Evolutionary conservation across 2,113 vertebrate genomes (phyloP), one percentile per base, ranked within the genome.

Genomic region (Scalopus aquaticus): DNA sequence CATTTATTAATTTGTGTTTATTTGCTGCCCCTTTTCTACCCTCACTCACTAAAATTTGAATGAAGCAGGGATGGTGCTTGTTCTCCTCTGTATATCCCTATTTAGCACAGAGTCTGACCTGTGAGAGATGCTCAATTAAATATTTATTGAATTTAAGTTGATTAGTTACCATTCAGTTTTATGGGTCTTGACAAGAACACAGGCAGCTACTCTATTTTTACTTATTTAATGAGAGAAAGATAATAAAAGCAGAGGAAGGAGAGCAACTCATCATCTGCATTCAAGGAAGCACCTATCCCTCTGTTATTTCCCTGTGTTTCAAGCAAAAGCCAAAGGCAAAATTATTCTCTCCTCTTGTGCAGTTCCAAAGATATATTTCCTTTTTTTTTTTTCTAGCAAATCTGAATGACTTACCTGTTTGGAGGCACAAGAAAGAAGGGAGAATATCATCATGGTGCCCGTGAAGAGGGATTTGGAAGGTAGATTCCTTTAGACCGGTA

Each of bases 301-400:
- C 26, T 88, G 44, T 64, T 88, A 73, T 88, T 94, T 89, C 30
- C 62, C 19, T 49, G 22, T 58, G 28, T 77, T 91, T 96, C 37
- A 72, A 37, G 46, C 19, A 86, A 74, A 94, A 83, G 10, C 42
- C 42, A 32, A 80, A 88, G 64, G 79, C 44, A 94, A 56, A 73
- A 65, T 32, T n/a, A n/a, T 17, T 11, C 77, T 58, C 16, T 70
- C 19, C 35, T 56, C 9, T 64, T 84, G 20, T 28, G 1, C 88
- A 90, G 92, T 80, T 92, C 32, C 51, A 54, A 87, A 82, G 77
- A 88, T 32, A 65, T 77, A 24, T 42, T 93, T 86, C 51, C n/a
- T 42, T 95, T 32, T 84, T 73, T n/a, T n/a, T n/a, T n/a, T n/a
- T n/a, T n/a, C n/a, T 86, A 69, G 73, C 37, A 73, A 73, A 72